These are phyloP conservation scores for Lampropteryx suffumata DNA, from an alignment of 2,888 invertebrate genomes.

Conservation along the genomic window DNA sequence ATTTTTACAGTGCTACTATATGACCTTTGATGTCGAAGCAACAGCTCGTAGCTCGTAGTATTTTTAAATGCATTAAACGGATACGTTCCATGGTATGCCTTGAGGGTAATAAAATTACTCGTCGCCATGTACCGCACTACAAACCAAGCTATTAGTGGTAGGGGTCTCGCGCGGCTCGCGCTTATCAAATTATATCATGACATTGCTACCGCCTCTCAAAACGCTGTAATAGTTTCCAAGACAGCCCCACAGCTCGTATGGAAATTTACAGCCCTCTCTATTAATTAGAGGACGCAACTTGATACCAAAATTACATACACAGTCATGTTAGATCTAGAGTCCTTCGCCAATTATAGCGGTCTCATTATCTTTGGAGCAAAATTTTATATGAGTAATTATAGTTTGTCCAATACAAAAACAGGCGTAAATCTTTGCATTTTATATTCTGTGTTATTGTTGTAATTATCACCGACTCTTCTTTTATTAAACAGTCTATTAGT, in stretches of 20 bases:
- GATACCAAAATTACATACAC: slow-evolving; percentile 54
- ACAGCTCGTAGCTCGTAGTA: neutral
- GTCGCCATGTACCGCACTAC: slow-evolving; percentile 23
- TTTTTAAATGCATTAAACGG: neutral
- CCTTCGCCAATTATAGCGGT: slow-evolving; percentile 9
- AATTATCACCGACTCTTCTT: too few species aligned
- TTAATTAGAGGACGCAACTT: slow-evolving; percentile 60
- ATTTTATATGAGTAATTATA: too few species aligned
- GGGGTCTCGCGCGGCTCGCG: slow-evolving; percentile 39
- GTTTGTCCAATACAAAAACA: too few species aligned
- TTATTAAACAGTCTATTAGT: too few species aligned
- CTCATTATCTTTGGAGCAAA: neutral
- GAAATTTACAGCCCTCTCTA: slow-evolving; percentile 60
- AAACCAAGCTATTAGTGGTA: slow-evolving; percentile 37
- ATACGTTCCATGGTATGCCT: slow-evolving; percentile 1
- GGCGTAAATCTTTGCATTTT: too few species aligned
- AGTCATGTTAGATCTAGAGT: slow-evolving; percentile 48
- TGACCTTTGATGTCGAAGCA: too few species aligned
- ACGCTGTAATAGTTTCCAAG: slow-evolving; percentile 50
- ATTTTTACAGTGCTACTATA: too few species aligned
- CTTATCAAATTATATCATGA: slow-evolving; percentile 59
- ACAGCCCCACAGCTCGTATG: slow-evolving; percentile 48
- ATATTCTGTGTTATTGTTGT: too few species aligned
- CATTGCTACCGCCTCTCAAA: slow-evolving; percentile 45
- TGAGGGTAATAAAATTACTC: slow-evolving; percentile 24